Conservation (phyloP, 2,113 vertebrate genomes). For the Sphaerodactylus townsendi region DNA sequence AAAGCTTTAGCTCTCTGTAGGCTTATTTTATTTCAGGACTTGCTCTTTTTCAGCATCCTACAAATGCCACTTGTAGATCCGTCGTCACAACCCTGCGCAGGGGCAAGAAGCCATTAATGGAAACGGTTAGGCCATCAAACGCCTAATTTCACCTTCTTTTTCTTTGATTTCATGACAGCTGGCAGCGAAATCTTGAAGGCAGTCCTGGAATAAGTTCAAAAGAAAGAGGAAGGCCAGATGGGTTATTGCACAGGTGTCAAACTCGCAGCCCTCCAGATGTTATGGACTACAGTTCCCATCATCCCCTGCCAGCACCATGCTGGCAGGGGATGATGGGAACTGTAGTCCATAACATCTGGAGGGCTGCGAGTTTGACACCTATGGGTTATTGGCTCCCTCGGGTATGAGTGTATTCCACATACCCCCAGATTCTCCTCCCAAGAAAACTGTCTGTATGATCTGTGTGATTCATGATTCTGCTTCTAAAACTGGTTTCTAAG, state of each 20-base stretch:
- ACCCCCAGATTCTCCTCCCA: neutral
- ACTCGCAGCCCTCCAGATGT: too few relatives aligned
- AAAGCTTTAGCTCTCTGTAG: neutral
- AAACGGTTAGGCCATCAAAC: conserved; percentile 16
- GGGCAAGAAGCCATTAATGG: neutral
- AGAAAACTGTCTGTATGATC: neutral
- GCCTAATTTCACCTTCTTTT: conserved; percentile 90
- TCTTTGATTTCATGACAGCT: conserved; percentile 94
- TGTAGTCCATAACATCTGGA: too few relatives aligned
- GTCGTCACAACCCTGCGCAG: neutral
- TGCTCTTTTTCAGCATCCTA: neutral
- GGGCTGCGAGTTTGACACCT: too few relatives aligned
- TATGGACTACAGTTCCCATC: too few relatives aligned
- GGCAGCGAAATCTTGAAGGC: conserved; percentile 97
- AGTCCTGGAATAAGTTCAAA: conserved; percentile 77
- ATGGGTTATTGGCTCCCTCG: neutral
- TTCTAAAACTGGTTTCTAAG: neutral
- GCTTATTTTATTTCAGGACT: neutral
- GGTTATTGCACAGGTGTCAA: too few relatives aligned
- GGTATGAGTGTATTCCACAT: neutral
- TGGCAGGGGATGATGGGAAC: too few relatives aligned
- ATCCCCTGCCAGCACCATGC: too few relatives aligned
- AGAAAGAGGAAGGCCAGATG: neutral
- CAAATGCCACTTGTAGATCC: neutral
- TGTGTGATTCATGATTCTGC: neutral